Percentiles rank a stretch among this genome's conserved stretches.
Evolutionary conservation across 2,113 vertebrate species (phyloP).

Genomic region (Hoplias malabaricus): DNA sequence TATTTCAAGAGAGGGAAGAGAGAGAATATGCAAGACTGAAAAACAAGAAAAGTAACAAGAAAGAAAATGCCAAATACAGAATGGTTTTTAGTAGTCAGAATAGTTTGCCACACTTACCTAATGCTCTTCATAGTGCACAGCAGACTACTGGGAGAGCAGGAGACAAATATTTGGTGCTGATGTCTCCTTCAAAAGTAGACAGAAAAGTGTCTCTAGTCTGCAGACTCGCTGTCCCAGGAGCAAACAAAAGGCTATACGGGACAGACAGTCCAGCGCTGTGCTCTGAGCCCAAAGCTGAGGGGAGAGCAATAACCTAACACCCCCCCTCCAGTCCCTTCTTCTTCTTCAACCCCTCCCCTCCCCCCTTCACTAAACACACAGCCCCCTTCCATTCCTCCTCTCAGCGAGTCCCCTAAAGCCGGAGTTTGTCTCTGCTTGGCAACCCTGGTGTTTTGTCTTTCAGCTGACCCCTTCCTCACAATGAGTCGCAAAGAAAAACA

Average conservation of each 20-base stretch:
- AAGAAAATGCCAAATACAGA: not conserved
- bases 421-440: conserved; percentile 58
- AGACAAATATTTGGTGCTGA: conserved; percentile 24
- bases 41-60: conserved; percentile 43
- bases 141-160: conserved; percentile 44
- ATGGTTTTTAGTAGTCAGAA: conserved; percentile 18
- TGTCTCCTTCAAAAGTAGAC: conserved; percentile 64
- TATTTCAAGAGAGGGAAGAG: conserved; percentile 48
- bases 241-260: conserved; percentile 75
- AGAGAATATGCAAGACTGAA: conserved; percentile 54
- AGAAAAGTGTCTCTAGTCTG: conserved; percentile 68
- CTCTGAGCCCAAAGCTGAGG: conserved; percentile 59
- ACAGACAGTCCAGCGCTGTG: conserved; percentile 69
- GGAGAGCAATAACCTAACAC: conserved; percentile 54
- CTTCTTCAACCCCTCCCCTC: conserved; percentile 57
- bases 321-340: conserved; percentile 33
- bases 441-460: conserved; percentile 83
- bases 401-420: conserved; percentile 57
- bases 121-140: conserved; percentile 72
- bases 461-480: conserved; percentile 83
- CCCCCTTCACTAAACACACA: conserved; percentile 58
- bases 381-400: conserved; percentile 59
- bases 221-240: conserved; percentile 72
- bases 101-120: conserved; percentile 70
- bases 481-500: conserved; percentile 41